These are phyloP conservation scores for Onychostruthus taczanowskii DNA, from an alignment of 2,113 vertebrate species.

Conservation along the genomic window DNA sequence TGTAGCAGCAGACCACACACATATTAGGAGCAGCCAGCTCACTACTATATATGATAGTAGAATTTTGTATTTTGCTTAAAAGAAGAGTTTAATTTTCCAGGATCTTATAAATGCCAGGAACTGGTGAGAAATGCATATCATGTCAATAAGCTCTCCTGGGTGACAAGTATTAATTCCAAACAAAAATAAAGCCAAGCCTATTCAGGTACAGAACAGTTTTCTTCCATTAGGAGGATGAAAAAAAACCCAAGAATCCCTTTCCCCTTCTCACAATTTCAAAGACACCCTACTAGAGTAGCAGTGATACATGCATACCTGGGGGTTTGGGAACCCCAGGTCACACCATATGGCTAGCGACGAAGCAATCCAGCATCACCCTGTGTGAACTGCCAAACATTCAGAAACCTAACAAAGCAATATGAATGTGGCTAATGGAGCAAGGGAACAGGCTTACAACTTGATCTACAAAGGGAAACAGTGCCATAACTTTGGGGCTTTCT, in stretches of 20 bases:
- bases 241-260: neutral
- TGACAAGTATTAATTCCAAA: neutral
- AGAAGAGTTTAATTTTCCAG: neutral
- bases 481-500: neutral
- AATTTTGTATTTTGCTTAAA: neutral
- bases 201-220: neutral
- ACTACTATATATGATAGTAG: neutral
- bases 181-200: neutral
- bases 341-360: accelerated
- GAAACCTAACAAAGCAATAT: neutral
- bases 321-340: neutral
- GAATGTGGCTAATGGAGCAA: neutral
- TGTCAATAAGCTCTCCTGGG: neutral
- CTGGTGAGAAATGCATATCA: neutral
- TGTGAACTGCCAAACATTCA: neutral
- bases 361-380: neutral
- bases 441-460: neutral
- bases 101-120: neutral
- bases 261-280: neutral
- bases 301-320: neutral
- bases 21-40: neutral
- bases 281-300: neutral
- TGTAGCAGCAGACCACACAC: neutral
- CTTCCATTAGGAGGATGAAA: neutral
- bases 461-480: neutral